A percentile compares a stretch with the other conserved stretches of the same genome.
Evolutionary conservation across 2,888 invertebrate genomes (phyloP).

Genomic region (Clostera curtula): DNA sequence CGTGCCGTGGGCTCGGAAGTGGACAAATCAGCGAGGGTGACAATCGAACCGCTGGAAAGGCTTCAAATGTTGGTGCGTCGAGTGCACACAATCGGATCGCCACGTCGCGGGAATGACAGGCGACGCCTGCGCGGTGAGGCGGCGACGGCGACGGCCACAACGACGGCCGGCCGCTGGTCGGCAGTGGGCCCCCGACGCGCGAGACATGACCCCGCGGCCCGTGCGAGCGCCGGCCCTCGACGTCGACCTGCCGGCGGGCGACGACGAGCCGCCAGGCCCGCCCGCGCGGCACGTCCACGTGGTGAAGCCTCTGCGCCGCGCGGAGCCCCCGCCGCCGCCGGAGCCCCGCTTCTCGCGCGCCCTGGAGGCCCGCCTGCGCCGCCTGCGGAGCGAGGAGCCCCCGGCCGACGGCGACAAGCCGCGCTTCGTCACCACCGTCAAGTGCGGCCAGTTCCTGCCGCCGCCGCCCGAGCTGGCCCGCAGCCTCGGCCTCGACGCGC

Average conservation of each 20-base stretch:
- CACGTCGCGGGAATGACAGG: too few species aligned
- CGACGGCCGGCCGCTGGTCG: conserved; percentile 10
- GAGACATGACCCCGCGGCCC: conserved; percentile 24
- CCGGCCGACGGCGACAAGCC: conserved; percentile 56
- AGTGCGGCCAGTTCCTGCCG: conserved; percentile 84
- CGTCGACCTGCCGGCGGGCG: conserved; percentile 34
- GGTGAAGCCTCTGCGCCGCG: conserved; percentile 50
- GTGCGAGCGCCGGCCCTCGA: conserved; percentile 53
- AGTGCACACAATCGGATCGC: too few species aligned
- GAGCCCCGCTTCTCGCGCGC: conserved; percentile 8
- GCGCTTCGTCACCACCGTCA: conserved; percentile 88
- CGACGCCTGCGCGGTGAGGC: too few species aligned
- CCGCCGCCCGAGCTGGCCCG: conserved; percentile 83
- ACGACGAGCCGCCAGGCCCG: conserved; percentile 11
- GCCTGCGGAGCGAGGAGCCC: conserved; percentile 22
- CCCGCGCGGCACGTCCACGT: conserved; percentile 40
- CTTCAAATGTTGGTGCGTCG: too few species aligned
- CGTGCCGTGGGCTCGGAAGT: too few species aligned
- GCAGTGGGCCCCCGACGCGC: conserved; percentile 2
- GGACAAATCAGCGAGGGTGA: too few species aligned
- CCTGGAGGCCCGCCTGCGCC: conserved; percentile 14
- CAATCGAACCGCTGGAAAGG: too few species aligned
- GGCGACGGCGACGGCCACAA: too few species aligned
- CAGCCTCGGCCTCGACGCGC: conserved; percentile 74
- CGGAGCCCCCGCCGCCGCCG: conserved; percentile 16